A percentile compares a stretch with the other conserved stretches of the same genome.
These are phyloP conservation scores for Musca vetustissima DNA, from an alignment of 1,140 invertebrate species.

Conservation along the genomic window DNA sequence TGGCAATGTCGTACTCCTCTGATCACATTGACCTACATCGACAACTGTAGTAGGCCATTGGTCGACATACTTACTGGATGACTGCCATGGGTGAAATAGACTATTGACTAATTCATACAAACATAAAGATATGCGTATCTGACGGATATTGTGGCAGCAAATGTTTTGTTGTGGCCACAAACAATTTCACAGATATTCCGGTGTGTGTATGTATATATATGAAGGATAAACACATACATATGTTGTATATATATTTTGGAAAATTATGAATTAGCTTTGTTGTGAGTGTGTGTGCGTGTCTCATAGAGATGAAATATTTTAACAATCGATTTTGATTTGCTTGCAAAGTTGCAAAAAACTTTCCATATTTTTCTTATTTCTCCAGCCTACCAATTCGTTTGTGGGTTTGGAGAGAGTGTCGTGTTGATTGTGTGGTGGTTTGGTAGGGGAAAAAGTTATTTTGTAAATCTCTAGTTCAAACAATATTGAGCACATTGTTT, in stretches of 20 bases:
- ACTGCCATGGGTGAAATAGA: no score
- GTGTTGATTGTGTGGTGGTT: not conserved
- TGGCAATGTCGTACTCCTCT: no score
- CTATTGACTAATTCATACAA: no score
- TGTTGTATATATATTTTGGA: not conserved
- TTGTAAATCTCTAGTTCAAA: not conserved
- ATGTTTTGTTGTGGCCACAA: no score
- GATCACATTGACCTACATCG: no score
- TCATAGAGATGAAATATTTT: not conserved
- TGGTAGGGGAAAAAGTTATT: not conserved
- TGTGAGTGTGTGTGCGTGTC: not conserved
- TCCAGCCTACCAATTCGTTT: not conserved
- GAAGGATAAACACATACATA: not conserved
- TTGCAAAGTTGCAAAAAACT: conserved; percentile 11
- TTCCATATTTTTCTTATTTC: not conserved
- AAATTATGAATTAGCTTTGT: not conserved
- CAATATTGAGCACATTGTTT: conserved; percentile 1
- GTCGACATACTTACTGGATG: no score
- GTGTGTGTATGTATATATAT: not conserved
- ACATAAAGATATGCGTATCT: no score
- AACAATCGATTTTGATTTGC: conserved; percentile 21
- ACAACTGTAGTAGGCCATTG: no score
- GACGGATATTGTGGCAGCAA: no score
- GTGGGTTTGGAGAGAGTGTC: not conserved
- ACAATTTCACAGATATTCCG: no score